Conservation (phyloP, 1,140 invertebrate species). For the Tetragonula clypearis region DNA sequence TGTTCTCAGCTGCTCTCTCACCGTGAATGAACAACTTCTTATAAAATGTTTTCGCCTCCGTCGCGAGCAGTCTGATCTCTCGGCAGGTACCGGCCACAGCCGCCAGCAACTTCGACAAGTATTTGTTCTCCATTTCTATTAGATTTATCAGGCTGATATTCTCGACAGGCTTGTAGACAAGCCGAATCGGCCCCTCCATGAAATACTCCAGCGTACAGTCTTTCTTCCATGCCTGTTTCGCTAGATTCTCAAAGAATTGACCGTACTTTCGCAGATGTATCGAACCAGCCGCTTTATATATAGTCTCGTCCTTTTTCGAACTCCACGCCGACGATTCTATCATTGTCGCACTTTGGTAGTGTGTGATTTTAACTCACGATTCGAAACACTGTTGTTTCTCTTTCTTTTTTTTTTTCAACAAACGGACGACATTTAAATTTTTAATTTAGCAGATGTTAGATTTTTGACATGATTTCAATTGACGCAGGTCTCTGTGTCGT, state of each 20-base stretch:
- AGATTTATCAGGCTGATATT: constrained; percentile 86
- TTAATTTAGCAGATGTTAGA: neutral
- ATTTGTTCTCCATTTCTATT: constrained; percentile 91
- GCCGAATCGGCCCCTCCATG: constrained; percentile 82
- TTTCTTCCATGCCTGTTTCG: constrained; percentile 76
- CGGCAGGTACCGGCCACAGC: constrained; percentile 90
- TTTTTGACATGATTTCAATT: neutral
- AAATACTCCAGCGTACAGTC: constrained; percentile 78
- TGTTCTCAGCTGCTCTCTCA: constrained; percentile 79
- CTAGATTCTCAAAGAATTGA: constrained; percentile 87
- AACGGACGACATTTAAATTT: neutral
- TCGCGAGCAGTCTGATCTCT: constrained; percentile 87
- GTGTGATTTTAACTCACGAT: neutral
- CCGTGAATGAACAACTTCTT: constrained; percentile 85
- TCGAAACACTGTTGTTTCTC: too few species aligned
- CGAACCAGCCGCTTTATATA: constrained; percentile 84
- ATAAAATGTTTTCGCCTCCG: constrained; percentile 86
- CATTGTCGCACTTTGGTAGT: constrained; percentile 62
- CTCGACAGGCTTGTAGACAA: constrained; percentile 85
- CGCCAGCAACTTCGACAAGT: constrained; percentile 91
- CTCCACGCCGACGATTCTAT: constrained; percentile 76
- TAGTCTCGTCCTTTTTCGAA: constrained; percentile 73
- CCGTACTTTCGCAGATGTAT: constrained; percentile 87
- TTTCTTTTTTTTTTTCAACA: neutral
- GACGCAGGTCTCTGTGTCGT: neutral